A percentile compares a stretch with the other conserved stretches of the same genome.
phyloP scores from a whole-genome alignment of 53 echinoderm and acorn worm species.

The Mesocentrotus franciscanus region DNA sequence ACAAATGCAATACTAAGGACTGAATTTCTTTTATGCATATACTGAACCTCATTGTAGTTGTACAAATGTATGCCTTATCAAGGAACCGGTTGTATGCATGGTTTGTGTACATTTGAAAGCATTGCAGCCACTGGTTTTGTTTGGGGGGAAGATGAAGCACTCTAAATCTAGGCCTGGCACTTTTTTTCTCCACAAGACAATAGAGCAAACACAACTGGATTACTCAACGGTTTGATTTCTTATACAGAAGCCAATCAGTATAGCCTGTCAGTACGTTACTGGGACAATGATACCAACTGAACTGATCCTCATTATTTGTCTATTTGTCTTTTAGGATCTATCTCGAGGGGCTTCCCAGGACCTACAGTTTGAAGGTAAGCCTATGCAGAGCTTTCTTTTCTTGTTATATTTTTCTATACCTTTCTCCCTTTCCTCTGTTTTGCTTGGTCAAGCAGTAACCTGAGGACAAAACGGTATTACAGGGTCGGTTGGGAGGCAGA shows the following conservation, averaged over 20 bases:
- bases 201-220: neutral
- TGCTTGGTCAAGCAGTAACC: constrained; percentile 21
- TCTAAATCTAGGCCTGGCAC: neutral
- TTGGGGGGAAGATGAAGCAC: neutral
- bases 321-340: constrained; percentile 45
- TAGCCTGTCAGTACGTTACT: neutral
- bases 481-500: neutral
- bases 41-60: neutral
- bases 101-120: neutral
- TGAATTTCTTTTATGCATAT: no score
- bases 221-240: neutral
- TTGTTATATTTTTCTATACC: neutral
- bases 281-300: constrained; percentile 9
- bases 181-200: neutral
- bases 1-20: no score
- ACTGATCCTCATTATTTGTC: constrained; percentile 53
- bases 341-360: constrained; percentile 41
- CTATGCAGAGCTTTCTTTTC: neutral
- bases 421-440: neutral
- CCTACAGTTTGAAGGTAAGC: constrained; percentile 53
- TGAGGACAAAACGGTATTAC: neutral
- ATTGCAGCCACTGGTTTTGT: constrained; percentile 19
- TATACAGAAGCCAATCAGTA: constrained; percentile 7
- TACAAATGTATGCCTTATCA: neutral
- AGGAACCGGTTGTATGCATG: neutral